A percentile compares a stretch with the other conserved stretches of the same genome.
phyloP scores from a whole-genome alignment of 2,797 vertebrate genomes.

The Spinus olivaceus region DNA sequence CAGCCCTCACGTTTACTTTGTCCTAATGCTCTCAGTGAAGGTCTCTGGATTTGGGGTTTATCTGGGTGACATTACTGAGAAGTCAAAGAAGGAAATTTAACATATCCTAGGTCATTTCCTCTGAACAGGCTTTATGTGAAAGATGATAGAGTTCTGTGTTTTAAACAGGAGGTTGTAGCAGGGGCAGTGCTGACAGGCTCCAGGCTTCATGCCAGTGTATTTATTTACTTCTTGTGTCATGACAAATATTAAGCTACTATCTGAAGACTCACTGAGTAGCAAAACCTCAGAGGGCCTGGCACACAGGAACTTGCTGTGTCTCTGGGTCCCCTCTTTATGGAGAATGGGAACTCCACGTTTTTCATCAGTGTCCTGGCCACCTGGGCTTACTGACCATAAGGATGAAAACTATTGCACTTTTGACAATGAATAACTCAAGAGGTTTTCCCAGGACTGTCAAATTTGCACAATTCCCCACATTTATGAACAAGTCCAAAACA shows the following conservation, averaged over 20 bases:
- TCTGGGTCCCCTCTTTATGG: neutral
- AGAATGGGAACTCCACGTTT: neutral
- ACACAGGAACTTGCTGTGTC: neutral
- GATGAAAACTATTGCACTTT: neutral
- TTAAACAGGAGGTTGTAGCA: slow-evolving; percentile 14
- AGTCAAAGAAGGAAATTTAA: slow-evolving; percentile 23
- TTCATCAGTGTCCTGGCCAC: neutral
- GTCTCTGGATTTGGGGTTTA: neutral
- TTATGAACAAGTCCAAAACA: neutral
- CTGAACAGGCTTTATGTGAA: neutral
- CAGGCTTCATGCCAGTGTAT: slow-evolving; percentile 47
- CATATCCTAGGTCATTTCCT: slow-evolving; percentile 11
- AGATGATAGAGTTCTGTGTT: neutral
- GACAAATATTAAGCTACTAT: slow-evolving; percentile 25
- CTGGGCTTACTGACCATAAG: neutral
- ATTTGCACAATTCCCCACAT: neutral
- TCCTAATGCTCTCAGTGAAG: neutral
- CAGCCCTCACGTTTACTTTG: neutral
- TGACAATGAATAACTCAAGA: neutral
- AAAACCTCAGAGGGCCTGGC: neutral
- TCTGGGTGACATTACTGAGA: neutral
- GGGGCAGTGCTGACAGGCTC: slow-evolving; percentile 6
- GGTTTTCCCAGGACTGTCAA: neutral
- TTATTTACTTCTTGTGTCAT: slow-evolving; percentile 54
- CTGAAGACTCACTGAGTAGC: neutral